Evolutionary conservation across 1,140 invertebrate species (phyloP), one percentile per base, ranked within the genome.

Genomic region (Drosophila obscura): DNA sequence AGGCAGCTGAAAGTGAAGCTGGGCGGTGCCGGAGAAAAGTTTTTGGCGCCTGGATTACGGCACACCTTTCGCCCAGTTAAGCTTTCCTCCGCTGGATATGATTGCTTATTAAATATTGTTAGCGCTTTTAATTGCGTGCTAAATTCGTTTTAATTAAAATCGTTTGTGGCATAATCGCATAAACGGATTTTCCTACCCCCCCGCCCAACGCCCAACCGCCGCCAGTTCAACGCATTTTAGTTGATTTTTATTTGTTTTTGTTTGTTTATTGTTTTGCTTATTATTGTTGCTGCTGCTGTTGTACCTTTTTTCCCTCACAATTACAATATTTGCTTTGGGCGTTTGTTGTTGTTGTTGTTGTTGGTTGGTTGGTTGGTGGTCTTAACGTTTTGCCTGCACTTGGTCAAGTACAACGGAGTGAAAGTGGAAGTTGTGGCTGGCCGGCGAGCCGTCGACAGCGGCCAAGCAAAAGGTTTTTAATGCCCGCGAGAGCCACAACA

Each of bases 131-230:
- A 88, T 88, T 80, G 83, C 83, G 83, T 88, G 83, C 62, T 88
- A 71, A 88, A 88, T 88, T 80, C 76, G 62, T 51, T 72, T 88
- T 88, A 88, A 88, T 88, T 88, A 88, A 88, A 88, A 80, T 71
- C 71, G 55, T 63, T 76, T 84, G 75, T 84, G 75, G 53, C 77
- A 73, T 68, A 75, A 75, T 67, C 63, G 52, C 52, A 49, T 60
- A 59, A 56, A 52, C 50, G 48, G 56, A 64, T 78, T 60, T 55
- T 72, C 16, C 59, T 46, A 35, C 4, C 22, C 22, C 22, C 2
- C 2, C 22, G 22, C 22, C 3, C 22, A 24, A 24, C 22, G 3
- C 22, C 22, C 22, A 24, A 4, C 2, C 22, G 22, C 22, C 4
- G 22, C 24, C 57, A 64, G 75, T 73, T 78, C 74, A 87, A 61